A percentile compares a stretch with the other conserved stretches of the same genome.
phyloP scores from a whole-genome alignment of 2,888 invertebrate genomes.

The Drosophila colorata region DNA sequence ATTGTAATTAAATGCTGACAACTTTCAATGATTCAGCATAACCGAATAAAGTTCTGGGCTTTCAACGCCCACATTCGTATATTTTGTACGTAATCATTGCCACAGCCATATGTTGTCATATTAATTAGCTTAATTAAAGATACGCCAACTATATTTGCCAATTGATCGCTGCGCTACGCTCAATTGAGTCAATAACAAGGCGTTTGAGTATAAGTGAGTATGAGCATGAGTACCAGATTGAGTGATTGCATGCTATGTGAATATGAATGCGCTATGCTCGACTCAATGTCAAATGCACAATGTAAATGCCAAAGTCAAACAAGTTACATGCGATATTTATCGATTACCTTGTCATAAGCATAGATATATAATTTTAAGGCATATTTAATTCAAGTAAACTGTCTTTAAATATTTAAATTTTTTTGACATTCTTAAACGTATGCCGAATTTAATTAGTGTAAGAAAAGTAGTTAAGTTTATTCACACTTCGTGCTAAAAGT shows the following conservation, averaged over 20 bases:
- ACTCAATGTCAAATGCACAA: slow-evolving; percentile 42
- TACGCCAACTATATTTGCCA: slow-evolving; percentile 36
- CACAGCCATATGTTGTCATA: slow-evolving; percentile 19
- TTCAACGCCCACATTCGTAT: slow-evolving; percentile 19
- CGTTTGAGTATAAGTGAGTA: slow-evolving; percentile 3
- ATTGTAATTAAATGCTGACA: slow-evolving; percentile 7
- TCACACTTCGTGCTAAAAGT: too few species aligned
- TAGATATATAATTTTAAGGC: neutral
- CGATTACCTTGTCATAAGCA: slow-evolving; percentile 14
- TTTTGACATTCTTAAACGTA: too few species aligned
- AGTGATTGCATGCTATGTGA: neutral
- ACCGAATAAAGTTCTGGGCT: neutral
- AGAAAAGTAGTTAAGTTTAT: too few species aligned
- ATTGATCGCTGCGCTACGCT: slow-evolving; percentile 39
- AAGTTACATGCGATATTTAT: slow-evolving; percentile 18
- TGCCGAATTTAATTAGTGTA: too few species aligned
- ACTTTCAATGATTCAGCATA: slow-evolving; percentile 9
- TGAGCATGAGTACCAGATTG: slow-evolving; percentile 1
- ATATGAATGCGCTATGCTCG: neutral
- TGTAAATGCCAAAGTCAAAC: slow-evolving; percentile 48
- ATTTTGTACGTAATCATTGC: slow-evolving; percentile 1
- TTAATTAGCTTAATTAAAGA: slow-evolving; percentile 58
- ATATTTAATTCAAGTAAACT: neutral
- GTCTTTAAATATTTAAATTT: neutral
- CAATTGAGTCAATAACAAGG: slow-evolving; percentile 42